phyloP scores from a whole-genome alignment of 2,888 invertebrate species.

The Hymenopus coronatus region DNA sequence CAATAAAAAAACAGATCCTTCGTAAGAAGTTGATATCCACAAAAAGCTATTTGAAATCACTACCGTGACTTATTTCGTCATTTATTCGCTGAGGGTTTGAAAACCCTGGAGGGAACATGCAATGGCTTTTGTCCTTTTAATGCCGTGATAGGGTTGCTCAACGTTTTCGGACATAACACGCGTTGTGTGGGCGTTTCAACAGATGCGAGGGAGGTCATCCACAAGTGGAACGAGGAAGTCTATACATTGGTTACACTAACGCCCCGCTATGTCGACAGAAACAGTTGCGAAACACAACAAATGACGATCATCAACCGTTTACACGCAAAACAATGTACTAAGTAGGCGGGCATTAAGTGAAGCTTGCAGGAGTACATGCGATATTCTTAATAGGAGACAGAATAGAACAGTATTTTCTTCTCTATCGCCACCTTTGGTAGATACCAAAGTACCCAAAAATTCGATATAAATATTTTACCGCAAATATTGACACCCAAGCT shows the following conservation, averaged over 20 bases:
- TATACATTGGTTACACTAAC: not conserved
- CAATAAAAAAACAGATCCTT: no score
- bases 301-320: not conserved
- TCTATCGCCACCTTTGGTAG: no score
- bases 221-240: not conserved
- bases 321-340: not conserved
- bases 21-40: no score
- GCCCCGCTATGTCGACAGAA: not conserved
- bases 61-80: not conserved
- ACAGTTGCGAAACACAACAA: not conserved
- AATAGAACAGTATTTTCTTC: no score
- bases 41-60: no score
- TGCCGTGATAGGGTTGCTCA: not conserved
- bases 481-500: no score
- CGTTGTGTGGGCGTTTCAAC: not conserved
- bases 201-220: not conserved
- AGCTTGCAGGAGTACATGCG: not conserved
- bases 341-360: not conserved
- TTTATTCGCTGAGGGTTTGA: not conserved
- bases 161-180: not conserved
- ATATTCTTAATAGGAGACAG: not conserved
- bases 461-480: no score
- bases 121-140: not conserved
- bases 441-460: no score
- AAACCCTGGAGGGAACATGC: not conserved